Base-by-base conservation (phyloP, 2,113 vertebrate genomes). In the Gobio gobio region DNA sequence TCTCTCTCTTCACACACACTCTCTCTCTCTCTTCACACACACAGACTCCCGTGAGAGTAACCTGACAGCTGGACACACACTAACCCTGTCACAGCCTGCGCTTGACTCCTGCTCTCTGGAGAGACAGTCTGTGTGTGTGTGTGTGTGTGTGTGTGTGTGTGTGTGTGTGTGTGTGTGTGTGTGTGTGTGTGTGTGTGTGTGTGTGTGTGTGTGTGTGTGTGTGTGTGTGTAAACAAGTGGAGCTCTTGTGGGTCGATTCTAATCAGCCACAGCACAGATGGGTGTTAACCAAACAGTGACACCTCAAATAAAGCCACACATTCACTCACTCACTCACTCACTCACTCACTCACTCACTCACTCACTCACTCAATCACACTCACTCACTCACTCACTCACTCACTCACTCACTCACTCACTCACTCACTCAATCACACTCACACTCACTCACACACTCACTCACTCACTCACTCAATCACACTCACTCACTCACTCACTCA, bases 241-340 rank as follows among this genome's bases (percentile, higher is more conserved):
- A 29, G 51, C 54, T 33, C 20, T 24, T 24, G 83, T 78, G 80
- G 92, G 93, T 94, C 92, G 91, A 94, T 94, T 93, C 91, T 91
- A 93, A 94, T 94, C 92, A 93, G 89, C 88, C 88, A 86, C 86
- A 80, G 81, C 47, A 90, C 87, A 88, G 90, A 82, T 92, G 90
- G 89, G 91, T 90, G 88, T 92, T 91, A 90, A 93, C 85, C 83
- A 86, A 91, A 88, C 90, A 91, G 85, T 85, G 89, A 88, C 88
- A 86, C 83, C 83, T 64, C 85, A 81, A 51, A 85, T 87, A 87
- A 88, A 88, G 82, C 87, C 85, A 87, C 73, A 73, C 83, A 33
- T 2, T 29, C 10, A 47, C 45, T 12, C 45, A 12, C 45, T 3
- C 88, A 90, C 84, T 56, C 86, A 86, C 85, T 89, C 45, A 59